Evolutionary conservation across 2,113 vertebrate species (phyloP).

Genomic region (Chloroceryle aenea): DNA sequence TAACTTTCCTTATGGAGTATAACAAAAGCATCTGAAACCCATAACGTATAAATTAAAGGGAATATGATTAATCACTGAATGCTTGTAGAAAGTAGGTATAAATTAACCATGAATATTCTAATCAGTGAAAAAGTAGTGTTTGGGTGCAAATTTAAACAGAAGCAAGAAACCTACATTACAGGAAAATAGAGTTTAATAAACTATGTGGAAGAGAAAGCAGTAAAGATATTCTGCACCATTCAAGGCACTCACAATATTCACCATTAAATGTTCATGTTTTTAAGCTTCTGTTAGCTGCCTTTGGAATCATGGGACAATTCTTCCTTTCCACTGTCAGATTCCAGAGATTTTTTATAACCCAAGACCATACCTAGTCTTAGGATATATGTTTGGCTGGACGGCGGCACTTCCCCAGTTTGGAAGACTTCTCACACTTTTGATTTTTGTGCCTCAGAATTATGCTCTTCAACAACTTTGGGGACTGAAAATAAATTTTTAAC

Average conservation of each 20-base stretch:
- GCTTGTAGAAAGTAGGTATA: background rate
- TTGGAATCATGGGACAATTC: background rate
- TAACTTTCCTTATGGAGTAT: background rate
- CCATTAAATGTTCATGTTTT: background rate
- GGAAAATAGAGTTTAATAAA: background rate
- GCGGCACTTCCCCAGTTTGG: background rate
- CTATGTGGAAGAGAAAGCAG: background rate
- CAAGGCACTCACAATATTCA: background rate
- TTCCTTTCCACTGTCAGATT: background rate
- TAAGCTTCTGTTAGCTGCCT: background rate
- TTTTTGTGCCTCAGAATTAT: background rate
- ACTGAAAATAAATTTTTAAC: accelerated
- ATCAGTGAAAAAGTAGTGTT: background rate
- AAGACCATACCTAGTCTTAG: background rate
- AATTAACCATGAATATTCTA: background rate
- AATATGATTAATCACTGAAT: background rate
- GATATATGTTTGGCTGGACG: background rate
- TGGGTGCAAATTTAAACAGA: background rate
- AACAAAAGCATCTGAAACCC: background rate
- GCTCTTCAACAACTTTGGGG: background rate
- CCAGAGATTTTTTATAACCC: background rate
- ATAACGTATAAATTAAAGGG: background rate
- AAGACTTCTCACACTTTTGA: background rate
- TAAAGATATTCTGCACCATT: background rate
- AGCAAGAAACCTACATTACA: background rate